Conservation (phyloP, 2,797 vertebrate species). For the Myiotriccus ornatus region DNA sequence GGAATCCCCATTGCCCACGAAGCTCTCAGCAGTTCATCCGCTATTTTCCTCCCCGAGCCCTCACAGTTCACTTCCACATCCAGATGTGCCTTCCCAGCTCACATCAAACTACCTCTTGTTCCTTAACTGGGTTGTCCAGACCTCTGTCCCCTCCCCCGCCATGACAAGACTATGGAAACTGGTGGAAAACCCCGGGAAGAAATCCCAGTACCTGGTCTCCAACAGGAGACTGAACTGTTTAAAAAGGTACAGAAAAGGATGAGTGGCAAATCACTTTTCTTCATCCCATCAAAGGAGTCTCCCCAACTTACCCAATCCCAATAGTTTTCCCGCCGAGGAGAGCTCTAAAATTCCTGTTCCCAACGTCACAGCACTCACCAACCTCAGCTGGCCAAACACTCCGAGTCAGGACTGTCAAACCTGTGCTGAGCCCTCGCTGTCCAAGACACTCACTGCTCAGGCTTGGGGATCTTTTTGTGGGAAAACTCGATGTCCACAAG, state of each 20-base stretch:
- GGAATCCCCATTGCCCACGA: neutral
- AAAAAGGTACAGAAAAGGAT: neutral
- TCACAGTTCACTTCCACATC: rapidly evolving
- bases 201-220: neutral
- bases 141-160: neutral
- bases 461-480: neutral
- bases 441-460: neutral
- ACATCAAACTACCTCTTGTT: neutral
- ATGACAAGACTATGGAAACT: rapidly evolving
- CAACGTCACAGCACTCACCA: neutral
- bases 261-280: neutral
- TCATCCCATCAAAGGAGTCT: rapidly evolving
- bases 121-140: neutral
- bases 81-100: neutral
- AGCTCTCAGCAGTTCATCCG: neutral
- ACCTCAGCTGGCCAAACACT: neutral
- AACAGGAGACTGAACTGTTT: neutral
- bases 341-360: neutral
- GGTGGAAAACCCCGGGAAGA: rapidly evolving
- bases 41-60: neutral
- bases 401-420: neutral
- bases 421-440: neutral
- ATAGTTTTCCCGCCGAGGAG: neutral
- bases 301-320: neutral
- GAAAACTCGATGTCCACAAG: neutral